Base-by-base conservation (phyloP, 2,888 invertebrate species). In the Tillus elongatus region DNA sequence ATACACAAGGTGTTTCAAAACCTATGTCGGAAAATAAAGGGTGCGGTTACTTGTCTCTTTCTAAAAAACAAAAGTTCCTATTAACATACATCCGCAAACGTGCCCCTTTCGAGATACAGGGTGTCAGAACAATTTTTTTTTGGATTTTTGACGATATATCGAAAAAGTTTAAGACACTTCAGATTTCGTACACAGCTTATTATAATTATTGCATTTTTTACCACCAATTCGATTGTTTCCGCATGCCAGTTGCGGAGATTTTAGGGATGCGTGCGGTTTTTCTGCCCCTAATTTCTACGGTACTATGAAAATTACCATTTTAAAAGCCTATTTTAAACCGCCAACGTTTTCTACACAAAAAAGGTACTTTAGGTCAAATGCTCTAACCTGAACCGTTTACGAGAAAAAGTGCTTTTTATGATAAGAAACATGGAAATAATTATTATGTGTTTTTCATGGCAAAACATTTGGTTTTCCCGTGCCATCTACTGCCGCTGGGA, bases 51-150 rank as follows among this genome's bases (percentile, higher is more conserved):
- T n/a, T n/a, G n/a, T n/a, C n/a, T n/a, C n/a, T n/a, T n/a, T n/a
- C n/a, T n/a, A 19, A 19, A 19, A 8, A 19, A 19, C n/a, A n/a
- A 6, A 6, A 19, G 24, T 19, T 19, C n/a, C 24, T 19, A 6
- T 19, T 8, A 6, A 19, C 24, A 8, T 19, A 19, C n/a, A 19
- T 6, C 24, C 24, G 24, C 6, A n/a, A 19, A 19, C 6, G 24
- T n/a, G 6, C n/a, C n/a, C 24, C n/a, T 19, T 19, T 19, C 24
- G n/a, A 19, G 24, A 19, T 19, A 19, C 24, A 19, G 24, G 24
- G 24, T n/a, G 24, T 19, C n/a, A n/a, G 6, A 19, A 19, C n/a
- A 19, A 8, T 19, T 19, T 19, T 19, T 19, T 19, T 19, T 19
- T 6, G 6, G 24, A 19, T 8, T 19, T 6, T 19, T 19, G 24